phyloP scores from a whole-genome alignment of 2,113 vertebrate genomes.

The Triplophysa rosa region DNA sequence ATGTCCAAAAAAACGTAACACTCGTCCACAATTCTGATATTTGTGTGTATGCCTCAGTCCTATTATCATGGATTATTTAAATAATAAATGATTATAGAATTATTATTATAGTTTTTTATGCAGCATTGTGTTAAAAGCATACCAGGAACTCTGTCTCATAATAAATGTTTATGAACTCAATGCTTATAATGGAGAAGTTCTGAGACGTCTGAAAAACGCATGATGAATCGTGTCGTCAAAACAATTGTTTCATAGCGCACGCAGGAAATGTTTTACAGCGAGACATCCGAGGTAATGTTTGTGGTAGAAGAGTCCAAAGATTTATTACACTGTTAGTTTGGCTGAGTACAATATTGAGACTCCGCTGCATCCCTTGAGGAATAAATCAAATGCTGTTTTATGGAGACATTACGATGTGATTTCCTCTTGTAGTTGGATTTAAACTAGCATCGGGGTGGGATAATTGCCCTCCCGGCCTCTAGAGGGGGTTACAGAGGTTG shows the following conservation, averaged over 20 bases:
- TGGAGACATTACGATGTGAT: not conserved
- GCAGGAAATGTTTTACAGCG: conserved; percentile 29
- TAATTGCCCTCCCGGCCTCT: conserved; percentile 33
- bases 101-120: no score
- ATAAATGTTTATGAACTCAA: not conserved
- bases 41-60: not conserved
- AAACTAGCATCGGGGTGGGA: not conserved
- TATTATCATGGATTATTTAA: not conserved
- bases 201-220: not conserved
- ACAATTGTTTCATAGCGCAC: not conserved
- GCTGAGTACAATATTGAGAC: conserved; percentile 15
- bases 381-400: conserved; percentile 26
- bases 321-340: conserved; percentile 17
- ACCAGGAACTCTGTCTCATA: not conserved
- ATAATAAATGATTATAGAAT: no score
- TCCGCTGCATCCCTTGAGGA: not conserved
- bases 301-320: not conserved
- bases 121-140: not conserved
- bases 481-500: conserved; percentile 43
- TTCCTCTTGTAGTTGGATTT: conserved; percentile 7
- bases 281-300: conserved; percentile 28
- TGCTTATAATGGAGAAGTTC: not conserved
- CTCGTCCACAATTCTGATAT: no score
- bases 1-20: not conserved
- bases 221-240: not conserved